Conservation (phyloP, 2,888 invertebrate genomes). For the Tribolium freemani region DNA sequence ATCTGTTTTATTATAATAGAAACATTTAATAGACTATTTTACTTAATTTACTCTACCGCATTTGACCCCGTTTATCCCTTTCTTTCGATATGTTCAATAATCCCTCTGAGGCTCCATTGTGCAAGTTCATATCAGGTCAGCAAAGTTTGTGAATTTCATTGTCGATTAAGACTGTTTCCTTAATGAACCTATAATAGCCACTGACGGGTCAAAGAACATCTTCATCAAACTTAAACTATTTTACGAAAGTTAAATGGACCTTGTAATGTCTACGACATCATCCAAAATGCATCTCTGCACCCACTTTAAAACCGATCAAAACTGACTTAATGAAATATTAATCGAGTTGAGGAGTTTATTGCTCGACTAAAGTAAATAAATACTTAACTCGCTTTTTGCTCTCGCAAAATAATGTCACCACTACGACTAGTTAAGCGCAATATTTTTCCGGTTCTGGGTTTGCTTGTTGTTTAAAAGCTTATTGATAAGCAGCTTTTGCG, state of each 20-base stretch:
- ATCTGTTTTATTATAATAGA: slow-evolving; percentile 37
- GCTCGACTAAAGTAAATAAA: not conserved
- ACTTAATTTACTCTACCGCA: not conserved
- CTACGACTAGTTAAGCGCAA: not conserved
- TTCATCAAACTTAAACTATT: slow-evolving; percentile 32
- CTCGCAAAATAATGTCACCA: not conserved
- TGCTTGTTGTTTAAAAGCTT: not conserved
- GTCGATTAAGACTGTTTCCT: slow-evolving; percentile 29
- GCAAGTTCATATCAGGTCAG: slow-evolving; percentile 17
- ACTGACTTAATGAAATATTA: not conserved
- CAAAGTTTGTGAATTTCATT: slow-evolving; percentile 27
- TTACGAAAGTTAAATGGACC: slow-evolving; percentile 23
- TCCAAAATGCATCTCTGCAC: not conserved
- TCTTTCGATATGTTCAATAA: slow-evolving; percentile 5
- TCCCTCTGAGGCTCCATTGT: not conserved
- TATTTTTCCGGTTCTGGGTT: not conserved
- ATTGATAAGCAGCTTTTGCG: not conserved
- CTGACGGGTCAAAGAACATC: slow-evolving; percentile 25
- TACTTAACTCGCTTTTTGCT: not conserved
- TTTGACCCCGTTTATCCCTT: not conserved
- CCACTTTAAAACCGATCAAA: not conserved
- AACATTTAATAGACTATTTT: slow-evolving; percentile 35
- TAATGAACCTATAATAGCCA: slow-evolving; percentile 32
- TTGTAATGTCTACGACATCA: not conserved
- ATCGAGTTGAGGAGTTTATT: not conserved